phyloP scores from a whole-genome alignment of 1,140 invertebrate species.

The Habropoda laboriosa region DNA sequence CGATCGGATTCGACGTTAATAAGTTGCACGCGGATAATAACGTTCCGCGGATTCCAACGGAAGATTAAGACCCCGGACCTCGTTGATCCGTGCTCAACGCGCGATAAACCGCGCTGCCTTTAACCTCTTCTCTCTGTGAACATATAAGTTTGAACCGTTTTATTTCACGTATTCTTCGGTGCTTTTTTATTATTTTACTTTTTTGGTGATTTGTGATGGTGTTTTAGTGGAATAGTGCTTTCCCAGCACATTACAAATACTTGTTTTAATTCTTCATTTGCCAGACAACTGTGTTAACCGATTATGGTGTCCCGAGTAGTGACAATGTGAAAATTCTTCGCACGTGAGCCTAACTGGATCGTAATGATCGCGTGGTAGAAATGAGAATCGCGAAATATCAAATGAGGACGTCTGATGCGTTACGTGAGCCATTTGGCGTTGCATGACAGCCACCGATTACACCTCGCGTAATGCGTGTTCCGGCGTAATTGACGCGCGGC shows the following conservation, averaged over 20 bases:
- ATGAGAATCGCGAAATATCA: neutral
- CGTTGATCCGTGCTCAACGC: neutral
- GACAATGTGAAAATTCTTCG: neutral
- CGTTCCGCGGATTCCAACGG: constrained; percentile 9
- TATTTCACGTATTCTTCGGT: too few relatives aligned
- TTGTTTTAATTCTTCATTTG: neutral
- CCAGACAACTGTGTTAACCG: neutral
- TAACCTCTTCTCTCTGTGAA: neutral
- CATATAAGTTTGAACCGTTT: neutral
- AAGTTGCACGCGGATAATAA: constrained; percentile 35
- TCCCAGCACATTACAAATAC: neutral
- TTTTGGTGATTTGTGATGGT: too few relatives aligned
- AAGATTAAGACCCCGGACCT: constrained; percentile 11
- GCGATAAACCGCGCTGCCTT: neutral
- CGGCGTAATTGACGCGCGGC: constrained; percentile 70
- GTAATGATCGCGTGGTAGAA: neutral
- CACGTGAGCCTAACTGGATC: neutral
- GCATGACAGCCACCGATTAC: constrained; percentile 65
- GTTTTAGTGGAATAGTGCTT: too few relatives aligned
- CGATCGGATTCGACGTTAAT: constrained; percentile 57
- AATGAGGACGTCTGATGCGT: constrained; percentile 11
- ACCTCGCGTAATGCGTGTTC: constrained; percentile 57
- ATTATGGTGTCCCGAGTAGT: neutral
- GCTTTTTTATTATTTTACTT: too few relatives aligned
- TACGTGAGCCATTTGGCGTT: constrained; percentile 54